Percentiles rank a stretch among this genome's conserved stretches.
phyloP scores from a whole-genome alignment of 1,140 invertebrate species.

The Papilio polytes region DNA sequence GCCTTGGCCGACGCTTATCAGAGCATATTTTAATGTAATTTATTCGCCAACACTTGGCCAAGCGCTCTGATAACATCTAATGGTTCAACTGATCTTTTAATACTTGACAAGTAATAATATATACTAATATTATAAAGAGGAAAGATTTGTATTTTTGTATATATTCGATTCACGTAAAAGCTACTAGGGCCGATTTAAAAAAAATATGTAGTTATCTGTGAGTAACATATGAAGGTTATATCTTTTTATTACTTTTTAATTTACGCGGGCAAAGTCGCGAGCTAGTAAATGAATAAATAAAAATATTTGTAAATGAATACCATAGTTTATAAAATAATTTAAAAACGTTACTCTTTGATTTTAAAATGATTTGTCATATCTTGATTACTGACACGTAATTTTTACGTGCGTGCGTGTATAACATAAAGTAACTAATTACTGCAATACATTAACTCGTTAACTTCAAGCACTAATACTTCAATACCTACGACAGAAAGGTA shows the following conservation, averaged over 20 bases:
- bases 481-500: not conserved
- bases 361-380: not conserved
- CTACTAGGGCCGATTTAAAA: too few relatives aligned
- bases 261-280: too few relatives aligned
- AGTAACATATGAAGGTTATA: too few relatives aligned
- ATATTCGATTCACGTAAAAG: too few relatives aligned
- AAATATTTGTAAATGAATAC: not conserved
- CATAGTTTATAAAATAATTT: not conserved
- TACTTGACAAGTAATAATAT: not conserved
- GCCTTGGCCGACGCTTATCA: conserved; percentile 2
- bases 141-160: too few relatives aligned
- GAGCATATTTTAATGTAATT: conserved; percentile 10
- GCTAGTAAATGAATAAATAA: not conserved
- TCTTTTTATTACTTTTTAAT: too few relatives aligned
- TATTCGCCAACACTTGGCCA: conserved; percentile 2
- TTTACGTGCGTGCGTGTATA: not conserved
- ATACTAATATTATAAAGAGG: too few relatives aligned
- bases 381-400: not conserved
- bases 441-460: not conserved
- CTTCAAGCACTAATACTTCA: conserved; percentile 8
- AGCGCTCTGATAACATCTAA: not conserved
- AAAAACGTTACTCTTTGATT: not conserved
- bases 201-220: too few relatives aligned
- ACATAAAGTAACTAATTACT: not conserved
- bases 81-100: not conserved